Percentiles rank a stretch among this genome's conserved stretches.
phyloP scores from a whole-genome alignment of 2,888 invertebrate species.

The Xestia rhomboidea region DNA sequence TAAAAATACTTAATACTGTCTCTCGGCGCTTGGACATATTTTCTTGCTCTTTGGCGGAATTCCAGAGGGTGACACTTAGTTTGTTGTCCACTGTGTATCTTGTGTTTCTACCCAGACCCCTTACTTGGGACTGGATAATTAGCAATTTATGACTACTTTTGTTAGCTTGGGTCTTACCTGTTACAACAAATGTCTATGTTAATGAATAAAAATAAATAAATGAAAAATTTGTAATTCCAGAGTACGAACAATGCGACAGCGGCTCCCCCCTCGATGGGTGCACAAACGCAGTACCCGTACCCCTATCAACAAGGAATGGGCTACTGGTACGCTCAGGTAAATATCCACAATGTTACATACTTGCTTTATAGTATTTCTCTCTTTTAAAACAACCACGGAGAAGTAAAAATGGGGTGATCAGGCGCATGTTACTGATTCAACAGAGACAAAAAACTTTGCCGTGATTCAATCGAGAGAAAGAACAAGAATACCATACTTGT shows the following conservation, averaged over 20 bases:
- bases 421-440: neutral
- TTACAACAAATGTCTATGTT: too few species aligned
- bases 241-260: conserved; percentile 84
- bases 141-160: too few species aligned
- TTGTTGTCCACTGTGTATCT: too few species aligned
- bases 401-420: conserved; percentile 16
- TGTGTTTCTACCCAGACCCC: too few species aligned
- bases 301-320: conserved; percentile 97
- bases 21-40: too few species aligned
- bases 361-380: neutral
- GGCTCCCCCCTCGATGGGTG: conserved; percentile 87
- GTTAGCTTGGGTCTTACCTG: too few species aligned
- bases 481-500: neutral
- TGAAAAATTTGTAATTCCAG: conserved; percentile 73
- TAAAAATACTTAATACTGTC: too few species aligned
- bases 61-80: too few species aligned
- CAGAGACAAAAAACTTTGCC: neutral
- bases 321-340: conserved; percentile 97
- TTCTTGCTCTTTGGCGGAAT: too few species aligned
- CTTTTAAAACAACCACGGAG: neutral
- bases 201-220: too few species aligned
- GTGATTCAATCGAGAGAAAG: neutral
- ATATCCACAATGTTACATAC: conserved; percentile 64
- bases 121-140: too few species aligned
- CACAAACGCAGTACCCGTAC: conserved; percentile 95